Conservation (phyloP, 2,113 vertebrate species). For the Enhydra lutris region DNA sequence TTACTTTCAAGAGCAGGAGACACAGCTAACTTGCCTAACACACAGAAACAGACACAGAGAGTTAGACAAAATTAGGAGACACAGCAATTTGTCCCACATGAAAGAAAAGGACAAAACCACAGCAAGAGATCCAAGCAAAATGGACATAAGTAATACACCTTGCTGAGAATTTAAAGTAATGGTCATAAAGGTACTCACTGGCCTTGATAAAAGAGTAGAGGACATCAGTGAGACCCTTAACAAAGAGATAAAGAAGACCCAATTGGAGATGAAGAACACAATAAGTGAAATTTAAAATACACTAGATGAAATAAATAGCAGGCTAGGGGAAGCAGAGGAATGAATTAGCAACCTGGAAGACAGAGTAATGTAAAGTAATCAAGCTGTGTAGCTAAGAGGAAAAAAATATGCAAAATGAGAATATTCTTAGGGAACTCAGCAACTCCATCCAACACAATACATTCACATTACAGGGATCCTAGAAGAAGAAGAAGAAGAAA, state of each 20-base stretch:
- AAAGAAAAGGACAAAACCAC: not conserved
- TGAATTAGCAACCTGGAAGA: not conserved
- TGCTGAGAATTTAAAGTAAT: not conserved
- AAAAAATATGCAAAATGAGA: not conserved
- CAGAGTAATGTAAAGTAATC: not conserved
- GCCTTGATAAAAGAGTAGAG: not conserved
- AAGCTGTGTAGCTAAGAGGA: not conserved
- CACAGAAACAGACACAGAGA: not conserved
- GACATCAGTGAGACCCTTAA: not conserved
- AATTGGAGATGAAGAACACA: not conserved
- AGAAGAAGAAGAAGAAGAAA: not conserved
- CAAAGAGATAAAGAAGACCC: not conserved
- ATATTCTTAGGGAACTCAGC: not conserved
- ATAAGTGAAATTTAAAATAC: not conserved
- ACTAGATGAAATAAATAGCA: not conserved
- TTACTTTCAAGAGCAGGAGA: not conserved
- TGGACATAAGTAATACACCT: not conserved
- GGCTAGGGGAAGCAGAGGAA: not conserved
- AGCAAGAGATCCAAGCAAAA: not conserved
- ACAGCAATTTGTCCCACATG: not conserved
- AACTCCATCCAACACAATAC: not conserved
- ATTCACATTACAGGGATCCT: not conserved
- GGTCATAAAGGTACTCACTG: not conserved
- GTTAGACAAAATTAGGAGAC: not conserved
- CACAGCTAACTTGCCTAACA: not conserved